phyloP scores from a whole-genome alignment of 2,888 invertebrate species.

The Oscheius myriophilus region DNA sequence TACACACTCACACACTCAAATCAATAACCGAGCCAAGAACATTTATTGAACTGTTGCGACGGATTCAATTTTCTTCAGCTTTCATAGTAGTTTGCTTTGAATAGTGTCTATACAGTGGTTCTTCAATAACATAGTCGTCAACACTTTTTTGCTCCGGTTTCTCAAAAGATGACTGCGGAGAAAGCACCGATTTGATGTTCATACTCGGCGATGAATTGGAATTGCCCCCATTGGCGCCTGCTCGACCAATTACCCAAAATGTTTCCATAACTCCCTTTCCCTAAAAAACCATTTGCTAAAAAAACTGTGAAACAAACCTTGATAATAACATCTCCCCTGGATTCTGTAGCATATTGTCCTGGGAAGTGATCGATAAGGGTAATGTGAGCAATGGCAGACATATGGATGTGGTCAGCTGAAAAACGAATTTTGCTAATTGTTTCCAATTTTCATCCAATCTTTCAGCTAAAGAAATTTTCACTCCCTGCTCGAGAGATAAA shows the following conservation, averaged over 20 bases:
- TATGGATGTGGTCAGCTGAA: slow-evolving; percentile 59
- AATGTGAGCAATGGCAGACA: slow-evolving; percentile 57
- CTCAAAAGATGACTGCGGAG: neutral
- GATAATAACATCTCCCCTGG: slow-evolving; percentile 66
- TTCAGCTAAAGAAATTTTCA: no score
- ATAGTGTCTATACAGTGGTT: slow-evolving; percentile 19
- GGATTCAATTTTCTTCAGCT: slow-evolving; percentile 4
- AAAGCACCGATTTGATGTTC: neutral
- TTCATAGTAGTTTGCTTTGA: slow-evolving; percentile 15
- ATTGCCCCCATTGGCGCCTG: no score
- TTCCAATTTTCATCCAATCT: neutral
- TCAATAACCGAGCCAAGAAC: no score
- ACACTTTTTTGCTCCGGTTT: slow-evolving; percentile 12
- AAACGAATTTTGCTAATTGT: neutral
- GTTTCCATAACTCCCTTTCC: slow-evolving; percentile 41
- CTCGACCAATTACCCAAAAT: slow-evolving; percentile 29
- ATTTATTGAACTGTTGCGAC: neutral
- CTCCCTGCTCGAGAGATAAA: no score
- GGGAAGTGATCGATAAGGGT: slow-evolving; percentile 53
- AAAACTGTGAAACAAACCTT: slow-evolving; percentile 46
- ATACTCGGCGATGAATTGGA: neutral
- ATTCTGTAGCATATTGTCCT: slow-evolving; percentile 60
- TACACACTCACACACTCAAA: no score
- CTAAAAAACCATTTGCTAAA: slow-evolving; percentile 10
- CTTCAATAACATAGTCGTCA: slow-evolving; percentile 19